Evolutionary conservation across 2,888 invertebrate genomes (phyloP).

Genomic region (Parnassius orleans): DNA sequence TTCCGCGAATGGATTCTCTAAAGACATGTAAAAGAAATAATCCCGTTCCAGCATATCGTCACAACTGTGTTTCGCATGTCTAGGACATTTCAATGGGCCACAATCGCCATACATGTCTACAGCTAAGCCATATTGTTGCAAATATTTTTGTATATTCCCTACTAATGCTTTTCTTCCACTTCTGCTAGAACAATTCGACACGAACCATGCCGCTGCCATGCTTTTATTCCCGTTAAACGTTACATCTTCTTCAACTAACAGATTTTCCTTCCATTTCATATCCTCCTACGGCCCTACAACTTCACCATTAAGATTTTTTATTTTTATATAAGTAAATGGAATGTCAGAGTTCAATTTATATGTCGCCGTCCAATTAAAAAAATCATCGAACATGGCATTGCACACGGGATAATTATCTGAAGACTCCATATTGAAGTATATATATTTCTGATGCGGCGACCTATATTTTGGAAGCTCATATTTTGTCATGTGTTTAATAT

Average conservation of each 20-base stretch:
- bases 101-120: constrained; percentile 81
- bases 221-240: constrained; percentile 50
- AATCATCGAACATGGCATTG: constrained; percentile 48
- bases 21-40: constrained; percentile 87
- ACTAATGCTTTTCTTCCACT: constrained; percentile 51
- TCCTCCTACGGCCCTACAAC: constrained; percentile 55
- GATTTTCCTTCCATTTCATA: constrained; percentile 45
- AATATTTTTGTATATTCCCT: constrained; percentile 42
- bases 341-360: constrained; percentile 69
- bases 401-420: constrained; percentile 63
- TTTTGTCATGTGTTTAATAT: constrained; percentile 32
- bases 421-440: constrained; percentile 67
- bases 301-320: constrained; percentile 48
- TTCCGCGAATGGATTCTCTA: constrained; percentile 86
- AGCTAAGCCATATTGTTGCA: constrained; percentile 42
- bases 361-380: constrained; percentile 71
- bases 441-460: constrained; percentile 58
- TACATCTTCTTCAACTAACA: constrained; percentile 39
- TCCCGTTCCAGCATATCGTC: constrained; percentile 65
- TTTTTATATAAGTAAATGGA: constrained; percentile 54
- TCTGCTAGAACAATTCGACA: constrained; percentile 57
- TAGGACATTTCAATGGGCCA: constrained; percentile 58
- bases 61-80: constrained; percentile 43
- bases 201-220: constrained; percentile 71
- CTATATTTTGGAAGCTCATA: constrained; percentile 47